Evolutionary conservation across 2,888 invertebrate species (phyloP).

Genomic region (Trichopria drosophilae): DNA sequence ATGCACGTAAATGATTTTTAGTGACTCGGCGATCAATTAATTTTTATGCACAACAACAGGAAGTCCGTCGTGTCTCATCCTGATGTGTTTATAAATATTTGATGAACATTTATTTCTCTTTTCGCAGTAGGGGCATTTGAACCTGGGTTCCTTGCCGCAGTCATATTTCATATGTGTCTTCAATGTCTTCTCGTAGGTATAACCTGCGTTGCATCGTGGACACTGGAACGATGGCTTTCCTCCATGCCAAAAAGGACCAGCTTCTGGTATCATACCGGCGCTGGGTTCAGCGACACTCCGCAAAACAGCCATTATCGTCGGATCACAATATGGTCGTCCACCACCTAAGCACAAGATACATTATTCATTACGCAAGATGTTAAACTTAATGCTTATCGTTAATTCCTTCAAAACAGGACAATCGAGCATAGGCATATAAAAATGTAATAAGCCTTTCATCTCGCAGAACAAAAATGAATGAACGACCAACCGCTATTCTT

Average conservation of each 20-base stretch:
- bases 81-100: slow-evolving; percentile 54
- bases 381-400: too few relatives aligned
- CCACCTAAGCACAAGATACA: slow-evolving; percentile 47
- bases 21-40: too few relatives aligned
- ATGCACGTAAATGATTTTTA: too few relatives aligned
- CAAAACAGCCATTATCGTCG: slow-evolving; percentile 41
- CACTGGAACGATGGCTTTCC: slow-evolving; percentile 53
- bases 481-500: too few relatives aligned
- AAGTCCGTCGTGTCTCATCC: slow-evolving; percentile 51
- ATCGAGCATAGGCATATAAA: too few relatives aligned
- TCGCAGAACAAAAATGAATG: too few relatives aligned
- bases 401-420: too few relatives aligned
- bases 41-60: slow-evolving; percentile 52
- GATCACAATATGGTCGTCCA: slow-evolving; percentile 37
- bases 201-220: slow-evolving; percentile 56
- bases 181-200: slow-evolving; percentile 57
- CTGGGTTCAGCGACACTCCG: slow-evolving; percentile 40
- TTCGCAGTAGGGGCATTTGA: slow-evolving; percentile 58
- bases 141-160: slow-evolving; percentile 59
- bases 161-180: slow-evolving; percentile 59
- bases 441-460: too few relatives aligned
- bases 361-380: slow-evolving; percentile 20
- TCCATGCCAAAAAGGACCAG: slow-evolving; percentile 44
- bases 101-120: slow-evolving; percentile 64
- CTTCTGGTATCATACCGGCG: slow-evolving; percentile 37